These are phyloP conservation scores for Pachypsylla venusta DNA, from an alignment of 1,140 invertebrate species.

Conservation along the genomic window DNA sequence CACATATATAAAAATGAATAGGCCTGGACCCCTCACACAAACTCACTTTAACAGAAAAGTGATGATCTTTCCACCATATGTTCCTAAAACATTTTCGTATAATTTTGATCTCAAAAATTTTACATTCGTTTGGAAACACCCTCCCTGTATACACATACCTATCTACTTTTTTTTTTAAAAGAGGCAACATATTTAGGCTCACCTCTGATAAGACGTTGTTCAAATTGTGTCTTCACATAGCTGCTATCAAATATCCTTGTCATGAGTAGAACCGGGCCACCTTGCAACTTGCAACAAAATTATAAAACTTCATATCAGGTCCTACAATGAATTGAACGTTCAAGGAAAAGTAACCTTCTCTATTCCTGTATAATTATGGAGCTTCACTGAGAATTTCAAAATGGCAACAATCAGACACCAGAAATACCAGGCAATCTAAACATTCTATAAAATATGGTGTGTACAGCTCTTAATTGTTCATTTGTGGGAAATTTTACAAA, in stretches of 20 bases:
- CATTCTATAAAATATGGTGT: conserved; percentile 12
- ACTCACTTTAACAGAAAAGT: too few relatives aligned
- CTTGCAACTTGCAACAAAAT: conserved; percentile 31
- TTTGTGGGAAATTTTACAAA: background rate
- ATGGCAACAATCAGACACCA: conserved; percentile 30
- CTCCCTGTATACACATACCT: too few relatives aligned
- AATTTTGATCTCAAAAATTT: too few relatives aligned
- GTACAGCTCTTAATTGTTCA: background rate
- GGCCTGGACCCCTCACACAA: too few relatives aligned
- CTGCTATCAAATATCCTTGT: conserved; percentile 27
- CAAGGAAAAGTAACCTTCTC: conserved; percentile 32
- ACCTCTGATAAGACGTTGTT: background rate
- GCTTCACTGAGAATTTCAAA: conserved; percentile 20
- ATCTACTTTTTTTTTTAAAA: too few relatives aligned
- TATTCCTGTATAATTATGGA: conserved; percentile 31
- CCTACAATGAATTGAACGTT: conserved; percentile 30
- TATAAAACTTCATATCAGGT: conserved; percentile 26
- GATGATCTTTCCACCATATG: too few relatives aligned
- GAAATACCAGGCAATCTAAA: conserved; percentile 28
- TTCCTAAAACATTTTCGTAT: too few relatives aligned
- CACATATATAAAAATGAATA: too few relatives aligned
- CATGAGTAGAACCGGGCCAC: conserved; percentile 28
- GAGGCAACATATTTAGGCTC: background rate
- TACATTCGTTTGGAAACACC: too few relatives aligned
- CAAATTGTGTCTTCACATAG: conserved; percentile 20